Evolutionary conservation across 2,113 vertebrate species (phyloP), one percentile per base, ranked within the genome.

Genomic region (Centropus bengalensis): DNA sequence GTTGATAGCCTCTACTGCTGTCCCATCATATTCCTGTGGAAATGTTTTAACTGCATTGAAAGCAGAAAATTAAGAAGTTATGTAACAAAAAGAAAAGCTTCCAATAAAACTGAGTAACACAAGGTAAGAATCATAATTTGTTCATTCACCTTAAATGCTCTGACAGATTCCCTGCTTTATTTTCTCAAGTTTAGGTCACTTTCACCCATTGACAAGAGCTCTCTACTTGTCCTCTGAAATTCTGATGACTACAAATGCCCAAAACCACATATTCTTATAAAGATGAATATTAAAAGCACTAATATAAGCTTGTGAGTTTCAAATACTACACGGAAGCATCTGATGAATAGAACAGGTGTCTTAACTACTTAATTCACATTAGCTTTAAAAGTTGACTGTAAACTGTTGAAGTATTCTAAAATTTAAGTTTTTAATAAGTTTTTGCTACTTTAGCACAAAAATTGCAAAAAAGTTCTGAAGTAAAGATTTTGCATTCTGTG

Each of bases 221-320:
- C 32, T 42, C 9, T 36, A 55, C 32, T 68, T 9, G 8, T 23
- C 14, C 40, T 60, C 12, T 67, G 26, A 88, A 82, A 74, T 63
- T 64, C 9, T 78, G 1, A 36, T 33, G 22, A n/a, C 8, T 78
- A 58, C 26, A 67, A 58, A 70, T 30, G 51, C n/a, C 36, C 28
- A 60, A 60, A 78, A 64, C 7, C 2, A 1, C 18, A 76, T 7
- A 4, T 44, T 83, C 12, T 55, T 20, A 60, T 0, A 2, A 1
- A 21, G 36, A 69, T 44, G 16, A 73, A 64, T 18, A 42, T 22
- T 38, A 28, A 14, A 89, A 59, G 13, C 76, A 66, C 3, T 52
- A 20, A 47, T 77, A 84, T 68, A 56, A 60, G 16, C 13, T 47
- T 2, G 0, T 22, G 10, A 0, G 8, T 66, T 60, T 82, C 58